phyloP scores from a whole-genome alignment of 2,888 invertebrate genomes.

The Drosophila kuntzei region DNA sequence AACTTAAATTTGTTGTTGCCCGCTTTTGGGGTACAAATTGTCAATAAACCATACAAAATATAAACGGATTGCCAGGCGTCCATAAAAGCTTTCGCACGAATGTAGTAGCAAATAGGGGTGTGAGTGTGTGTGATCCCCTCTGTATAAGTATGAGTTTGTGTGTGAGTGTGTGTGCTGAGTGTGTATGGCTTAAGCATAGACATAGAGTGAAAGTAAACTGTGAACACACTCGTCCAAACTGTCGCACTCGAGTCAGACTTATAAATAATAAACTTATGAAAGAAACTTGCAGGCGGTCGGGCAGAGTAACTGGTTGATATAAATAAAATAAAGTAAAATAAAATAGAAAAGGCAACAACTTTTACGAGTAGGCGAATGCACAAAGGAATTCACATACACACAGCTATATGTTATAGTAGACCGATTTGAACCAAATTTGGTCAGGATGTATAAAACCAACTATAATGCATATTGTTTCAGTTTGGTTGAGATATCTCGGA shows the following conservation, averaged over 20 bases:
- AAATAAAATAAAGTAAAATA: background rate
- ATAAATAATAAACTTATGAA: conserved; percentile 78
- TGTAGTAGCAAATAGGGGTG: conserved; percentile 19
- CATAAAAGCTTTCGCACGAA: conserved; percentile 47
- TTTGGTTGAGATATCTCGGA: too few relatives aligned
- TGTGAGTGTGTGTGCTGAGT: conserved; percentile 14
- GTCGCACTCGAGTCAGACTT: conserved; percentile 70
- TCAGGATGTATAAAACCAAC: too few relatives aligned
- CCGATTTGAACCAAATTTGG: too few relatives aligned
- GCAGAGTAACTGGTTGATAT: background rate
- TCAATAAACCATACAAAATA: conserved; percentile 71
- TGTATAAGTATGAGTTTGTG: background rate
- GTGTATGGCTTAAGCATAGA: background rate
- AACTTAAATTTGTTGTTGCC: conserved; percentile 56
- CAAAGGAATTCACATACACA: conserved; percentile 28
- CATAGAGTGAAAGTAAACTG: conserved; percentile 38
- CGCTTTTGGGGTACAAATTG: conserved; percentile 56
- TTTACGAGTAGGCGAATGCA: conserved; percentile 46
- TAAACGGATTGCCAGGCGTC: conserved; percentile 63
- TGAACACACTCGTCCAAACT: conserved; percentile 57
- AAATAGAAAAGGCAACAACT: conserved; percentile 48
- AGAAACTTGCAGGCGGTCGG: conserved; percentile 41
- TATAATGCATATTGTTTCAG: too few relatives aligned
- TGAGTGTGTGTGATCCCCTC: conserved; percentile 1
- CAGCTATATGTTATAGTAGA: too few relatives aligned